Conservation (phyloP, 2,113 vertebrate species). For the Sorex fumeus region DNA sequence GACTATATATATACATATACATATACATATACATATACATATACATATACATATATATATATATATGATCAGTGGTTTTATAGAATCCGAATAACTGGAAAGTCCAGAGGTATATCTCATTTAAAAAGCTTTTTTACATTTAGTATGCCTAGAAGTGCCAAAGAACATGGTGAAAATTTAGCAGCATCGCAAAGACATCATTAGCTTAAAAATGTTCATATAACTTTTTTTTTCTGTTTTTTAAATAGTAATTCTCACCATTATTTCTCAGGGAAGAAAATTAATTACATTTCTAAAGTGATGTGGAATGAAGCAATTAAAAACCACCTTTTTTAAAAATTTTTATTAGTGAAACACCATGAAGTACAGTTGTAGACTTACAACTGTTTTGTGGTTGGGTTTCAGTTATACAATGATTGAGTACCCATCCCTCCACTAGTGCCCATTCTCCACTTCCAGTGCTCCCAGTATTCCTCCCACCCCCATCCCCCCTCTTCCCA, state of each 20-base stretch:
- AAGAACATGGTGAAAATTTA: slow-evolving; percentile 6
- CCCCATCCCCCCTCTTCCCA: too few species aligned
- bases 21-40: too few species aligned
- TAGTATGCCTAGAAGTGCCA: not conserved
- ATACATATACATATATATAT: slow-evolving; percentile 13
- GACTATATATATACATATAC: slow-evolving; percentile 23
- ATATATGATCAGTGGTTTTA: not conserved
- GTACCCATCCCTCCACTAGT: too few species aligned
- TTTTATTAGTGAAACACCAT: too few species aligned
- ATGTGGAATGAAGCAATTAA: not conserved
- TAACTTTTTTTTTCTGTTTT: slow-evolving; percentile 12
- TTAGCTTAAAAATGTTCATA: not conserved
- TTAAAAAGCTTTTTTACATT: slow-evolving; percentile 48
- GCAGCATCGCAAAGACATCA: not conserved
- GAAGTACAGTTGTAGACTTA: too few species aligned
- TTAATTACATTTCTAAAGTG: slow-evolving; percentile 27
- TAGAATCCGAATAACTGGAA: slow-evolving; percentile 29
- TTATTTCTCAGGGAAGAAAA: not conserved
- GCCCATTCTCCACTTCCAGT: too few species aligned
- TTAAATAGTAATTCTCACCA: slow-evolving; percentile 28
- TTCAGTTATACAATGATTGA: too few species aligned
- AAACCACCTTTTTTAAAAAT: not conserved
- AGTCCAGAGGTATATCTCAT: slow-evolving; percentile 27
- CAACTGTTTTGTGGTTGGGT: too few species aligned
- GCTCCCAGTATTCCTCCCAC: too few species aligned